A percentile compares a stretch with the other conserved stretches of the same genome.
These are phyloP conservation scores for Chrysodeixis includens DNA, from an alignment of 2,888 invertebrate species.

Conservation along the genomic window DNA sequence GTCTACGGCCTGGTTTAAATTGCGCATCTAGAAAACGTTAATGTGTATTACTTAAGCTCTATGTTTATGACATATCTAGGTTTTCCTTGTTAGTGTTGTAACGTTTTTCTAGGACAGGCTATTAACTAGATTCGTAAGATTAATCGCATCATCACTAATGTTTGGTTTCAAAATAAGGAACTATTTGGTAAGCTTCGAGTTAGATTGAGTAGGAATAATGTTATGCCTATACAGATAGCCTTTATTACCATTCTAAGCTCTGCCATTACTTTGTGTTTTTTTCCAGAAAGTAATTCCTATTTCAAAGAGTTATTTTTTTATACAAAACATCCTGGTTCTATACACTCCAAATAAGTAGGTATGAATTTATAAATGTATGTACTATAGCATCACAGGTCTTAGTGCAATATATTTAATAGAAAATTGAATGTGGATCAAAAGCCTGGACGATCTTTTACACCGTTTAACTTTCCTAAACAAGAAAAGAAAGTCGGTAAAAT, in stretches of 20 bases:
- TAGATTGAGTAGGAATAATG: not conserved
- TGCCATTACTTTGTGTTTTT: not conserved
- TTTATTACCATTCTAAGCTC: not conserved
- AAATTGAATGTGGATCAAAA: too few relatives aligned
- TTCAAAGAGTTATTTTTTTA: too few relatives aligned
- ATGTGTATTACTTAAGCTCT: not conserved
- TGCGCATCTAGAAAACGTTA: not conserved
- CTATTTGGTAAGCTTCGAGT: not conserved
- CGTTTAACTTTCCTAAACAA: not conserved
- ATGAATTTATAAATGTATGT: too few relatives aligned
- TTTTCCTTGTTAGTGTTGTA: conserved; percentile 1
- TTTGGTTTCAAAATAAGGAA: conserved; percentile 1
- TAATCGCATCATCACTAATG: not conserved
- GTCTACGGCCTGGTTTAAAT: conserved; percentile 37
- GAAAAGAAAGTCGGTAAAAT: not conserved
- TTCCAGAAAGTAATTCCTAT: too few relatives aligned
- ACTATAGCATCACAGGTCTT: too few relatives aligned
- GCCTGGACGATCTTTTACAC: too few relatives aligned
- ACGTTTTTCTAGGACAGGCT: not conserved
- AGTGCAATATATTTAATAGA: too few relatives aligned
- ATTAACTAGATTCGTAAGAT: conserved; percentile 4
- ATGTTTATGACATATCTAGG: not conserved
- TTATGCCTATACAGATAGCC: not conserved
- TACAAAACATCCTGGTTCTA: too few relatives aligned
- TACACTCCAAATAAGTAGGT: too few relatives aligned